These are phyloP conservation scores for Drosophila oshimai DNA, from an alignment of 1,140 invertebrate genomes.

Conservation along the genomic window DNA sequence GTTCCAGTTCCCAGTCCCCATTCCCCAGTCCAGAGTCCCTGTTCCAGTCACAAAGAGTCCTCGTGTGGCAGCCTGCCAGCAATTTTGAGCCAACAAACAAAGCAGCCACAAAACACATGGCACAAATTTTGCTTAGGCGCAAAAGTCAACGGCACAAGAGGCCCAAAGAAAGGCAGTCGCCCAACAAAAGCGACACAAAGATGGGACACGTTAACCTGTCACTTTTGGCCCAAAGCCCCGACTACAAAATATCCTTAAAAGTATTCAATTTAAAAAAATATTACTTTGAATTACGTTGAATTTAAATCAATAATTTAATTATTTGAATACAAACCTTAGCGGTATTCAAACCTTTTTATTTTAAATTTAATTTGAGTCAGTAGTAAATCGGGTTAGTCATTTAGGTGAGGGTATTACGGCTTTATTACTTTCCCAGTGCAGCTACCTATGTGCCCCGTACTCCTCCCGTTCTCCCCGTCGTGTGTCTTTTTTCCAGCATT, in stretches of 20 bases:
- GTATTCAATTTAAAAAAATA: too few relatives aligned
- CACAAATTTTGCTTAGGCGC: conserved; percentile 50
- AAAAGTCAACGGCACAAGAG: conserved; percentile 49
- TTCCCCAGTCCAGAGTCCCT: not conserved
- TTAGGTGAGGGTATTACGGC: not conserved
- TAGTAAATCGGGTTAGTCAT: too few relatives aligned
- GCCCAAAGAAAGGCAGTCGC: conserved; percentile 20
- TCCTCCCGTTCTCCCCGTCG: not conserved
- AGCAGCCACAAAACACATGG: conserved; percentile 37
- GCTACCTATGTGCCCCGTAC: not conserved
- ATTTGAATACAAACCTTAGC: too few relatives aligned
- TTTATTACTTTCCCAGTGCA: conserved; percentile 4
- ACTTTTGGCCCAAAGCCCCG: not conserved
- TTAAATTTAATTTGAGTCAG: too few relatives aligned
- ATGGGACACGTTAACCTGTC: conserved; percentile 18
- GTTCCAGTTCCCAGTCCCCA: not conserved
- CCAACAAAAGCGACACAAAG: conserved; percentile 33
- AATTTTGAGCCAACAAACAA: conserved; percentile 49
- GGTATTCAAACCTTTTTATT: too few relatives aligned
- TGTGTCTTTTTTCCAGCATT: conserved; percentile 59
- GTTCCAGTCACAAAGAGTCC: conserved; percentile 12
- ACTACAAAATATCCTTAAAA: not conserved
- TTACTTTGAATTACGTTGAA: too few relatives aligned
- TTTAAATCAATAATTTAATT: too few relatives aligned
- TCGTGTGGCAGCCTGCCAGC: conserved; percentile 51